Evolutionary conservation across 2,888 invertebrate species (phyloP), one percentile per base, ranked within the genome.

Genomic region (Lomographa bimaculata): DNA sequence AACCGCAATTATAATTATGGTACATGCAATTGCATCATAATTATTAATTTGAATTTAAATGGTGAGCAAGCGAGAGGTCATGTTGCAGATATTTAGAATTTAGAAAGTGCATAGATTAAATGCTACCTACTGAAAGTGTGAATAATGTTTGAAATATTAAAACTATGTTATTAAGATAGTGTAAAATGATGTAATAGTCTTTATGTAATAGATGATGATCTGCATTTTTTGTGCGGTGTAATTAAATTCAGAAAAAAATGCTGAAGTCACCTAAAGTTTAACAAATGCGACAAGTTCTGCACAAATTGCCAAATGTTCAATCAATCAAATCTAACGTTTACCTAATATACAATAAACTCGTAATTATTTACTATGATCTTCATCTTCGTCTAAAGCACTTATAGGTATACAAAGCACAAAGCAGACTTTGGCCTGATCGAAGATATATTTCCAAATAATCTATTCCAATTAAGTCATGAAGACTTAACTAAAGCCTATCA

Each of bases 41-140:
- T 21, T 25, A 23, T 17, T 17, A 27, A 30, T 35, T 26, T 34
- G 16, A 28, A 44, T 44, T 33, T 37, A 29, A 28, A 32, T 18
- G 26, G 14, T 7, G 30, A 14, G 26, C 32, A 25, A 37, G 40
- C 16, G 36, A 32, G 34, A 41, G 46, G 41, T 41, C 35, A 40
- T 27, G 23, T 24, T 33, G 29, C 17, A 25, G 29, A 26, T 30
- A 30, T 8, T 26, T 36, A 28, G 5, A 14, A 37, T 20, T 24
- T 46, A 43, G 56, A 56, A 56, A 56, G 56, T 48, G 25, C 27
- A 34, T 30, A 41, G 35, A 28, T 36, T 34, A 39, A 29, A n/a
- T n/a, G n/a, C n/a, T 21, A 27, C 24, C 29, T 21, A 50, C 44
- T 50, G 50, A 55, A 54, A 55, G 55, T 53, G 51, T 50, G 57